Conservation (phyloP, 2,113 vertebrate genomes). For the Ammodytes dubius region DNA sequence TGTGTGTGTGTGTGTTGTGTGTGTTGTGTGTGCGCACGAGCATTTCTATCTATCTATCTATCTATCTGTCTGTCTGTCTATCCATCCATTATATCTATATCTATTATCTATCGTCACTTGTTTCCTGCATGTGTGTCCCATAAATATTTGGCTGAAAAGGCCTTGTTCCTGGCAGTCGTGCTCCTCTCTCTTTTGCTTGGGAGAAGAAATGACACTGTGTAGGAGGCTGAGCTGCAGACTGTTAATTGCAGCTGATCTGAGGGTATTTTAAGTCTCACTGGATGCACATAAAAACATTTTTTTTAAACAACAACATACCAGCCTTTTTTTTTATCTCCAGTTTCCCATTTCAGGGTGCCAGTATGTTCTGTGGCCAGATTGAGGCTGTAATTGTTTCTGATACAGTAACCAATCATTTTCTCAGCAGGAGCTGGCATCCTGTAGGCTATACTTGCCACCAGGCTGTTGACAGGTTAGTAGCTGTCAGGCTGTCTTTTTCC, state of each 20-base stretch:
- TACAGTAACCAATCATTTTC: conserved; percentile 18
- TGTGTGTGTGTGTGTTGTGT: too few species aligned
- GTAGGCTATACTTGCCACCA: neutral
- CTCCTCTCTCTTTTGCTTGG: conserved; percentile 1
- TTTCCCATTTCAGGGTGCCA: conserved; percentile 35
- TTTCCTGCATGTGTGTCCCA: neutral
- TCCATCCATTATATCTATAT: neutral
- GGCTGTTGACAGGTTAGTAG: conserved; percentile 6
- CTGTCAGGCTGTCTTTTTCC: neutral
- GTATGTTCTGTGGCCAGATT: conserved; percentile 16
- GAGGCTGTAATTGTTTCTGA: conserved; percentile 38
- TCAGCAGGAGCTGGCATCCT: conserved; percentile 18
- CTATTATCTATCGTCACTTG: neutral
- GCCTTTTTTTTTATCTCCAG: conserved; percentile 44
- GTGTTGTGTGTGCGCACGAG: too few species aligned
- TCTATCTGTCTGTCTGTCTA: conserved; percentile 20
- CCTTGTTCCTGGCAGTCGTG: conserved; percentile 6
- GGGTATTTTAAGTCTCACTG: conserved; percentile 42
- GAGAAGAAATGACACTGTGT: conserved; percentile 20
- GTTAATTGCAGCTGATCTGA: conserved; percentile 48
- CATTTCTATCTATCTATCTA: neutral
- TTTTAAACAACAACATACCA: conserved; percentile 1
- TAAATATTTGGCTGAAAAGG: conserved; percentile 21
- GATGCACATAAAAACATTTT: conserved; percentile 41
- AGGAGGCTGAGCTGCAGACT: conserved; percentile 30